Percentiles rank a stretch among this genome's conserved stretches.
Conservation (phyloP, 2,888 invertebrate genomes). For the Micropterix aruncella region DNA sequence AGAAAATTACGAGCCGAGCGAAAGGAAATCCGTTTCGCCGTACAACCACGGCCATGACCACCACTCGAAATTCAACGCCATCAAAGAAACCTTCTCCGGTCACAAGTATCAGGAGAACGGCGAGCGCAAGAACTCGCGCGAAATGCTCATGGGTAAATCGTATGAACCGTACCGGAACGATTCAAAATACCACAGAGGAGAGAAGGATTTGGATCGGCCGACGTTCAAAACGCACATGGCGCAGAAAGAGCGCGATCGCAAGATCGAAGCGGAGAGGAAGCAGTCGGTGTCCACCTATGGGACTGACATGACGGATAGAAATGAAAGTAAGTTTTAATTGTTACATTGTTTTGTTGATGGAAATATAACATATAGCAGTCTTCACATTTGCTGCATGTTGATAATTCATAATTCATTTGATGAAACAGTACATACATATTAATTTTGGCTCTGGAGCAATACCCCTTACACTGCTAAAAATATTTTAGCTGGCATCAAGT, state of each 20-base stretch:
- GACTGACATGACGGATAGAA: conserved; percentile 49
- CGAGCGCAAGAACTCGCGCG: conserved; percentile 34
- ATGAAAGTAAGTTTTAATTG: conserved; percentile 27
- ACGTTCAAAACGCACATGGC: conserved; percentile 63
- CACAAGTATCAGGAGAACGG: conserved; percentile 27
- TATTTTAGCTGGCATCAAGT: no score
- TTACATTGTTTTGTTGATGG: no score
- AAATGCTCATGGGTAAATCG: conserved; percentile 31
- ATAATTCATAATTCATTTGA: no score
- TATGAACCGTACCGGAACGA: conserved; percentile 22
- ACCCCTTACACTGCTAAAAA: no score
- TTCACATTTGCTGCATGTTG: no score
- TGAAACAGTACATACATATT: no score
- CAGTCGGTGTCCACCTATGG: conserved; percentile 63
- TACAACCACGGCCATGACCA: conserved; percentile 24
- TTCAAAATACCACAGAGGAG: conserved; percentile 21
- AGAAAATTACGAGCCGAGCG: conserved; percentile 18
- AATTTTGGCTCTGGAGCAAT: no score
- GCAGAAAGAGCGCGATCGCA: conserved; percentile 45
- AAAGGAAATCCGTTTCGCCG: conserved; percentile 24
- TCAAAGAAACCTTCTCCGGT: no score
- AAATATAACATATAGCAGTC: no score
- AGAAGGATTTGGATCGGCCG: conserved; percentile 37
- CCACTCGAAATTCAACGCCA: conserved; percentile 1
- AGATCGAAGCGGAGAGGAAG: conserved; percentile 55